Percentiles rank a stretch among this genome's conserved stretches.
Evolutionary conservation across 2,888 invertebrate genomes (phyloP).

Genomic region (Synanthedon formicaeformis): DNA sequence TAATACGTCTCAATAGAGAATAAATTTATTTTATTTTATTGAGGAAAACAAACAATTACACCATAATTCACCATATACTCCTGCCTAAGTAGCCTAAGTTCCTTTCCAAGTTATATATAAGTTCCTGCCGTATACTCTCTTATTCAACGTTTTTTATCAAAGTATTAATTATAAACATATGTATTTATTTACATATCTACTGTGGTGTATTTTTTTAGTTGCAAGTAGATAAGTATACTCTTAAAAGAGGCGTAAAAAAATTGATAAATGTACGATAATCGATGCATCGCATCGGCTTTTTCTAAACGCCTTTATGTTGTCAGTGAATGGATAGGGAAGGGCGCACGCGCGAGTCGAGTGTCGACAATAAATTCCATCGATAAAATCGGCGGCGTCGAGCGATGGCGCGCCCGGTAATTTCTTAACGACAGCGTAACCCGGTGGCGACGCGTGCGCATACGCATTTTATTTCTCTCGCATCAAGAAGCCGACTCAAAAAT

Average conservation of each 20-base stretch:
- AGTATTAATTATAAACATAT: too few relatives aligned
- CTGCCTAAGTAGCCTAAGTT: too few relatives aligned
- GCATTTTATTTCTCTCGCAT: slow-evolving; percentile 62
- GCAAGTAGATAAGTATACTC: too few relatives aligned
- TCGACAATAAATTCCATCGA: slow-evolving; percentile 69
- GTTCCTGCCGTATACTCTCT: too few relatives aligned
- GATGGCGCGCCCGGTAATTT: slow-evolving; percentile 60
- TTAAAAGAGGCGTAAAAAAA: background rate
- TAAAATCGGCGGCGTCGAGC: slow-evolving; percentile 61
- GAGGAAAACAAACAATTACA: too few relatives aligned
- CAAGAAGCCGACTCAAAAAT: slow-evolving; percentile 61
- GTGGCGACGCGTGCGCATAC: slow-evolving; percentile 67
- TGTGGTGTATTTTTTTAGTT: too few relatives aligned
- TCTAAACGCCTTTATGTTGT: background rate
- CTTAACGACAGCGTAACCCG: slow-evolving; percentile 69
- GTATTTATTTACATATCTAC: too few relatives aligned
- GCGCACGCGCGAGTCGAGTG: slow-evolving; percentile 46
- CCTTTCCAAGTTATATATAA: too few relatives aligned
- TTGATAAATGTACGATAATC: slow-evolving; percentile 23
- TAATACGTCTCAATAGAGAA: too few relatives aligned
- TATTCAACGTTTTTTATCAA: too few relatives aligned
- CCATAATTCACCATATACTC: too few relatives aligned
- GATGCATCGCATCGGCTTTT: background rate
- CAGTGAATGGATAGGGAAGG: slow-evolving; percentile 25
- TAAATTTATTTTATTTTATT: too few relatives aligned